Base-by-base conservation (phyloP, 2,888 invertebrate genomes). In the Erynnis tages region DNA sequence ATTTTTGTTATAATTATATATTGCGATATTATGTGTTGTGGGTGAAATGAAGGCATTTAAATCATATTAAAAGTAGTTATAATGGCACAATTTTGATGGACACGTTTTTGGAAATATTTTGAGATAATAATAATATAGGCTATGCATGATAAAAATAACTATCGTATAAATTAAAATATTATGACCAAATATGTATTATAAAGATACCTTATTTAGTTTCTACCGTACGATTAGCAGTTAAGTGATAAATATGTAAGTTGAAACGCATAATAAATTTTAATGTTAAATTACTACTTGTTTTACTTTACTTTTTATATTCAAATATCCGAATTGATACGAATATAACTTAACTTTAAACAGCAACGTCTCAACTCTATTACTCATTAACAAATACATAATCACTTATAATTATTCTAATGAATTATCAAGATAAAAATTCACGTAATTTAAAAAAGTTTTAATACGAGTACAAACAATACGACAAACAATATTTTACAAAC, bases 261-360 rank as follows among this genome's bases (percentile, higher is more conserved):
- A 60, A 58, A 72, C 65, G 59, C 52, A 69, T 68, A 76, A 70
- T 76, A 76, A 75, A 76, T 63, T 65, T 56, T 59, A 71, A 71
- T 68, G 27, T 13, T 13, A 37, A 46, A 37, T 6, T 19, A 11
- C 1, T 27, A 37, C 11, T 16, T 17, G n/a, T 5, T 21, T 21
- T 21, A 21, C 21, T 3, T 5, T 7, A 25, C 8, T 8, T 19
- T 5, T 35, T n/a, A n/a, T n/a, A n/a, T n/a, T n/a, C n/a, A n/a
- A n/a, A n/a, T n/a, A n/a, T n/a, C n/a, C n/a, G n/a, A n/a, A n/a
- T n/a, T n/a, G 23, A 11, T 16, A 10, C 10, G 17, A 8, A 43
- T n/a, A n/a, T n/a, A n/a, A n/a, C n/a, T n/a, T n/a, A n/a, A n/a
- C n/a, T n/a, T n/a, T n/a, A n/a, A n/a, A n/a, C n/a, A n/a, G n/a